These are phyloP conservation scores for Glyptemys insculpta DNA, from an alignment of 2,797 vertebrate species.

Conservation along the genomic window DNA sequence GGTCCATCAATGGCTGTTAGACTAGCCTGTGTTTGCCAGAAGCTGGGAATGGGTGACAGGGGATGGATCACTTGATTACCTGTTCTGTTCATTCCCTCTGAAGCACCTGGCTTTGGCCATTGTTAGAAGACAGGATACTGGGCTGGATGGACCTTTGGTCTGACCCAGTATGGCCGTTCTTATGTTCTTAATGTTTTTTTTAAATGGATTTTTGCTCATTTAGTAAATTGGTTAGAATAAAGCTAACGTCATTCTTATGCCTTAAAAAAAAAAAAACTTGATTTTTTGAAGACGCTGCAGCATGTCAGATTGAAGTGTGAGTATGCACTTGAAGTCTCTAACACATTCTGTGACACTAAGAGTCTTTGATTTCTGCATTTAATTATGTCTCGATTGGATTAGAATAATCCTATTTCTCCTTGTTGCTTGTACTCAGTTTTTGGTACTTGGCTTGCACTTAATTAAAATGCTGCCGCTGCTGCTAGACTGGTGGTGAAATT, in stretches of 20 bases:
- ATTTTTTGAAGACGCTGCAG: constrained; percentile 12
- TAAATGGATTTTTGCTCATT: not conserved
- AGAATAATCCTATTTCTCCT: constrained; percentile 66
- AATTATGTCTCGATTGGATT: constrained; percentile 66
- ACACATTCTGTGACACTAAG: constrained; percentile 33
- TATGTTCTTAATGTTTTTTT: not conserved
- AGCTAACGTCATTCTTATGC: rapidly evolving
- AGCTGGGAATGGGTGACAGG: too few species aligned
- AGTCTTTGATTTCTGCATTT: constrained; percentile 71
- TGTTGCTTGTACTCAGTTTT: constrained; percentile 43
- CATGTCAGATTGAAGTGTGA: constrained; percentile 35
- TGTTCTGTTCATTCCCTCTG: too few species aligned
- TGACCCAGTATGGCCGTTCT: too few species aligned
- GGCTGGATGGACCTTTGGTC: too few species aligned
- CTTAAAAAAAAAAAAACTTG: constrained; percentile 19
- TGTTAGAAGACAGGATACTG: too few species aligned
- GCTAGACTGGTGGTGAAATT: constrained; percentile 31
- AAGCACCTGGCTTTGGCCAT: too few species aligned
- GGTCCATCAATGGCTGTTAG: too few species aligned
- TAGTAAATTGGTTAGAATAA: not conserved
- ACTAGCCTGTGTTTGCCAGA: too few species aligned
- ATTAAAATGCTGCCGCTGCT: constrained; percentile 54
- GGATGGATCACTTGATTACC: too few species aligned
- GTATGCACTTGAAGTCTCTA: constrained; percentile 35
- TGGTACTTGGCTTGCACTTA: constrained; percentile 34